These are phyloP conservation scores for Taurulus bubalis DNA, from an alignment of 2,113 vertebrate genomes.

Conservation along the genomic window DNA sequence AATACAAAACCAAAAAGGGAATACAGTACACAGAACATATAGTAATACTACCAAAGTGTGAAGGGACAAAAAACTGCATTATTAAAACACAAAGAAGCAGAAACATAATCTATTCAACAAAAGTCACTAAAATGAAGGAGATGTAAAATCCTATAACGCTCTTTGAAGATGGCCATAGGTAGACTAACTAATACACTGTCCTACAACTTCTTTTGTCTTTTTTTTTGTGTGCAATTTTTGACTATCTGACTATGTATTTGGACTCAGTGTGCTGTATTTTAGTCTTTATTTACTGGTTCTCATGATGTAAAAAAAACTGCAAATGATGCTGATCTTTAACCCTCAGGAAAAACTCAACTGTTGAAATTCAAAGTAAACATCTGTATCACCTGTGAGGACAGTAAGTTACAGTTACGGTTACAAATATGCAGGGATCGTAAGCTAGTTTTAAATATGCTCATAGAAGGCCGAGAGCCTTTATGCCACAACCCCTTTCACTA, in stretches of 20 bases:
- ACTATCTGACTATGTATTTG: conserved; percentile 15
- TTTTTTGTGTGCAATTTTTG: conserved; percentile 9
- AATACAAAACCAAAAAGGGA: conserved; percentile 16
- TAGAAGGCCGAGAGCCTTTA: not conserved
- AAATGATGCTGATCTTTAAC: conserved; percentile 49
- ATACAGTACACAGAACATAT: not conserved
- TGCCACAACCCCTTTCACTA: conserved; percentile 5
- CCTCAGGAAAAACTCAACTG: conserved; percentile 63
- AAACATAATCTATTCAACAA: not conserved
- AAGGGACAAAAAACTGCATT: not conserved
- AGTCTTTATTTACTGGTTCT: conserved; percentile 21
- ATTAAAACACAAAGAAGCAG: not conserved
- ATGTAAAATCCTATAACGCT: conserved; percentile 5
- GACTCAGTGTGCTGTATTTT: conserved; percentile 23
- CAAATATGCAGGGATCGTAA: conserved; percentile 19
- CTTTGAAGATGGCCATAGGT: not conserved
- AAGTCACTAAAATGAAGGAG: not conserved
- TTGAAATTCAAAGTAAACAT: conserved; percentile 42
- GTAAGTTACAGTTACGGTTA: conserved; percentile 1
- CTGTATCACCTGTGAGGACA: conserved; percentile 11
- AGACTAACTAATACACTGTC: not conserved
- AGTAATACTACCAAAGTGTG: conserved; percentile 8
- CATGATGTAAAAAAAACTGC: conserved; percentile 26
- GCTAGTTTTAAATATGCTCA: conserved; percentile 14
- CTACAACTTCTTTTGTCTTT: not conserved